Evolutionary conservation across 1,140 invertebrate species (phyloP).

Genomic region (Bombus consobrinus): DNA sequence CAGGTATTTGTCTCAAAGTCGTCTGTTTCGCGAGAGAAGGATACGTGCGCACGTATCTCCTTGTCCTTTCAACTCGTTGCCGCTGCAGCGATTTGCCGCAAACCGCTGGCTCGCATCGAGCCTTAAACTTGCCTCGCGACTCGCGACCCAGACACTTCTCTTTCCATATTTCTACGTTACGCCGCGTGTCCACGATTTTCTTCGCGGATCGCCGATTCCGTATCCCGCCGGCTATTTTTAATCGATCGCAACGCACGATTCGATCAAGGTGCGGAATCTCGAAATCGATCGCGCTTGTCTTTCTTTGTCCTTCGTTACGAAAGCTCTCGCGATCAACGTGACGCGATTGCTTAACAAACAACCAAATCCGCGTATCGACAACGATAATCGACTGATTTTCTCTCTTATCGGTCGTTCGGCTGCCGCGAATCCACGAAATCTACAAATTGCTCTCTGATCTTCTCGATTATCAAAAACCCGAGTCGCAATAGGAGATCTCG

Average conservation of each 20-base stretch:
- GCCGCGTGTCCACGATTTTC: background rate
- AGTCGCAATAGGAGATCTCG: constrained; percentile 26
- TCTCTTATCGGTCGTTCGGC: background rate
- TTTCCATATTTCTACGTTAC: no score
- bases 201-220: background rate
- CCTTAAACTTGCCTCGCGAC: no score
- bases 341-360: background rate
- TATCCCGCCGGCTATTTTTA: background rate
- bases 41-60: no score
- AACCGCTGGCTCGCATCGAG: no score
- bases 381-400: background rate
- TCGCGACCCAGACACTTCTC: no score
- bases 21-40: no score
- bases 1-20: no score
- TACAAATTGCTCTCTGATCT: background rate
- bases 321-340: no score
- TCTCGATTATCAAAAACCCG: background rate
- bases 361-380: background rate
- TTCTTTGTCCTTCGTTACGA: background rate
- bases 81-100: no score
- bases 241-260: background rate
- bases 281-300: background rate
- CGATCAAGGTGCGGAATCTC: background rate
- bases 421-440: background rate
- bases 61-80: no score